These are phyloP conservation scores for Papilio glaucus DNA, from an alignment of 1,140 invertebrate genomes.

Conservation along the genomic window DNA sequence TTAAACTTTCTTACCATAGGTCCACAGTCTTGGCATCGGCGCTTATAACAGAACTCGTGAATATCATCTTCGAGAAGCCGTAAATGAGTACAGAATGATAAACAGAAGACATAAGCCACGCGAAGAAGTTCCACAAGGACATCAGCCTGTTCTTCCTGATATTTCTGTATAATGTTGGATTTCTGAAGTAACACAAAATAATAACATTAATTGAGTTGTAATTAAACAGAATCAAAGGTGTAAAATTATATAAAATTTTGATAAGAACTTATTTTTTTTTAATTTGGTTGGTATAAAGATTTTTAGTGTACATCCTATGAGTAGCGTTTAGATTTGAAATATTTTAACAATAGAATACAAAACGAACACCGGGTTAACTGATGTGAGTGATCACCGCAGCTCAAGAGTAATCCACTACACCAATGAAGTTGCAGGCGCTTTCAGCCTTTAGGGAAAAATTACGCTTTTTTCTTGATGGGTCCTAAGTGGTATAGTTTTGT, in stretches of 20 bases:
- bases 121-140: constrained; percentile 85
- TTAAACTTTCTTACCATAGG: constrained; percentile 63
- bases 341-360: too few species aligned
- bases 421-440: too few species aligned
- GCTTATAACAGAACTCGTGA: constrained; percentile 72
- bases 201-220: neutral
- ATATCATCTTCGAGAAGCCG: constrained; percentile 69
- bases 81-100: constrained; percentile 83
- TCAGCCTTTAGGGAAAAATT: too few species aligned
- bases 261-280: constrained; percentile 19
- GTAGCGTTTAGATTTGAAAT: too few species aligned
- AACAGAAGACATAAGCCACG: constrained; percentile 86
- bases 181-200: constrained; percentile 62
- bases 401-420: too few species aligned
- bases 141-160: constrained; percentile 88
- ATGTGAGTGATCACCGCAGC: too few species aligned
- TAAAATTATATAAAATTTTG: constrained; percentile 6
- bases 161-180: constrained; percentile 88
- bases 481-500: too few species aligned
- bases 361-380: too few species aligned
- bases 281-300: too few species aligned
- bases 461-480: too few species aligned
- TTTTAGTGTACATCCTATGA: too few species aligned
- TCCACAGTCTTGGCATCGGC: constrained; percentile 76
- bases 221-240: neutral